phyloP scores from a whole-genome alignment of 2,113 vertebrate species.

The Rutilus rutilus region DNA sequence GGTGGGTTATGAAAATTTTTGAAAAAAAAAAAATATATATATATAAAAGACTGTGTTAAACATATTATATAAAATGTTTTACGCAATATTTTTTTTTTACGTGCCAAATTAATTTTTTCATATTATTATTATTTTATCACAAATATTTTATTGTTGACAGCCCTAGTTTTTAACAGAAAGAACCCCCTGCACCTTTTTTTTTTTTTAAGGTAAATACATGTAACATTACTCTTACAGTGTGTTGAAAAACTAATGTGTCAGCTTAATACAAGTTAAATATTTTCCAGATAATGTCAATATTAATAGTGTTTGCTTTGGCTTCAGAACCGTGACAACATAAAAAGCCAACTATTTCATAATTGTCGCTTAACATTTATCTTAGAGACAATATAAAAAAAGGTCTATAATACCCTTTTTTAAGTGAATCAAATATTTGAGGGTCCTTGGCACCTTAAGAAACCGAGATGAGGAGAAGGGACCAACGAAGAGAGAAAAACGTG shows the following conservation, averaged over 20 bases:
- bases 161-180: background rate
- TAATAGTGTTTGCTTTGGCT: constrained; percentile 8
- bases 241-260: background rate
- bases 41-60: background rate
- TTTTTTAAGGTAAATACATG: background rate
- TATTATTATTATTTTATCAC: background rate
- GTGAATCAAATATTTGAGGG: too few species aligned
- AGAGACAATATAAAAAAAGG: background rate
- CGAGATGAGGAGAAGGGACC: constrained; percentile 11
- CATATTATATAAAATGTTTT: background rate
- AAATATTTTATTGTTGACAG: background rate
- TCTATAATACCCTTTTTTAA: too few species aligned
- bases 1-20: background rate
- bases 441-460: background rate
- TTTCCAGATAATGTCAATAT: background rate
- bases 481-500: constrained; percentile 15
- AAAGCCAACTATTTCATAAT: background rate
- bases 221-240: background rate
- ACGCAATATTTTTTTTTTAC: background rate
- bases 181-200: too few species aligned
- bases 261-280: background rate
- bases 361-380: background rate
- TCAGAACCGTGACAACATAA: constrained; percentile 2
- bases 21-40: background rate
- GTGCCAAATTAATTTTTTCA: background rate